These are phyloP conservation scores for Ichneumon xanthorius DNA, from an alignment of 2,888 invertebrate species.

Conservation along the genomic window DNA sequence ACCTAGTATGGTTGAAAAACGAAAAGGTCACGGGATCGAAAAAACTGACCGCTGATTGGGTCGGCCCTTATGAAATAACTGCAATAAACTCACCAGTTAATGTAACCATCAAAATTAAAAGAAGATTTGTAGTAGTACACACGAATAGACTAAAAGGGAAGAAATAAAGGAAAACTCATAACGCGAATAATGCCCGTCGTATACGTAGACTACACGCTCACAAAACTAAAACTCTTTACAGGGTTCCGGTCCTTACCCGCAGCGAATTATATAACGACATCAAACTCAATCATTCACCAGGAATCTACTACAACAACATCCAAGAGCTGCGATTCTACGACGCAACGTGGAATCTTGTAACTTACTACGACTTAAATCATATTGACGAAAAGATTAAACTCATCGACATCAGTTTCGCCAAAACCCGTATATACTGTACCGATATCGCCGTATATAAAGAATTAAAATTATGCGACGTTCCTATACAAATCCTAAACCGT, in stretches of 20 bases:
- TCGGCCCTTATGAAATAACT: slow-evolving; percentile 66
- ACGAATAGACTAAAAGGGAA: slow-evolving; percentile 20
- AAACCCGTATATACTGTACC: slow-evolving; percentile 17
- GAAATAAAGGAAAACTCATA: slow-evolving; percentile 31
- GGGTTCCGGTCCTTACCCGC: neutral
- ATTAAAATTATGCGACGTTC: slow-evolving; percentile 8
- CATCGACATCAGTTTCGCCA: slow-evolving; percentile 6
- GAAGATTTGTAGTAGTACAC: slow-evolving; percentile 58
- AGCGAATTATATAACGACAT: slow-evolving; percentile 35
- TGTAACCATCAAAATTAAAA: slow-evolving; percentile 39
- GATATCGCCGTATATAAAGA: slow-evolving; percentile 20
- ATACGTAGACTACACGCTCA: neutral
- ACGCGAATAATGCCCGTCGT: neutral
- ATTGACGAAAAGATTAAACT: slow-evolving; percentile 28
- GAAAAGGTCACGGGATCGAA: slow-evolving; percentile 52
- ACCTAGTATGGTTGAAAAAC: slow-evolving; percentile 66
- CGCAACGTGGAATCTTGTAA: slow-evolving; percentile 14
- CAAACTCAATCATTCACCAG: slow-evolving; percentile 42
- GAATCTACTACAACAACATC: slow-evolving; percentile 62
- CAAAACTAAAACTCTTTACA: neutral
- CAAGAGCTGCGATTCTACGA: slow-evolving; percentile 45
- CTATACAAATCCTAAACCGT: slow-evolving; percentile 3
- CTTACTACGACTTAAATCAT: slow-evolving; percentile 4
- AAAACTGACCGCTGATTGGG: slow-evolving; percentile 55
- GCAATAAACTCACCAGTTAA: slow-evolving; percentile 69